Evolutionary conservation across 2,113 vertebrate genomes (phyloP).

Genomic region (human): GRCh38 chr7:19863001-19863500

Average conservation of each 20-base stretch:
- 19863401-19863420: background rate
- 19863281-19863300: background rate
- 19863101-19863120: background rate
- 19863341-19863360: background rate
- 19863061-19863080: background rate
- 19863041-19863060: background rate
- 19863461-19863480: background rate
- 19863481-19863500: background rate
- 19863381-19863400: background rate
- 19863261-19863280: background rate
- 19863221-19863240: background rate
- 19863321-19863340: background rate
- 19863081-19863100: background rate
- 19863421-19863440: background rate
- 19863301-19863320: background rate
- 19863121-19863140: background rate
- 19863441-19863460: background rate
- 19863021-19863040: background rate
- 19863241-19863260: background rate
- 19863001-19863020: background rate
- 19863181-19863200: background rate
- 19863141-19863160: background rate
- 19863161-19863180: background rate
- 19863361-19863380: background rate
- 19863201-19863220: background rate